Base-by-base conservation (phyloP, 2,888 invertebrate species). In the Drosophila acutilabella region DNA sequence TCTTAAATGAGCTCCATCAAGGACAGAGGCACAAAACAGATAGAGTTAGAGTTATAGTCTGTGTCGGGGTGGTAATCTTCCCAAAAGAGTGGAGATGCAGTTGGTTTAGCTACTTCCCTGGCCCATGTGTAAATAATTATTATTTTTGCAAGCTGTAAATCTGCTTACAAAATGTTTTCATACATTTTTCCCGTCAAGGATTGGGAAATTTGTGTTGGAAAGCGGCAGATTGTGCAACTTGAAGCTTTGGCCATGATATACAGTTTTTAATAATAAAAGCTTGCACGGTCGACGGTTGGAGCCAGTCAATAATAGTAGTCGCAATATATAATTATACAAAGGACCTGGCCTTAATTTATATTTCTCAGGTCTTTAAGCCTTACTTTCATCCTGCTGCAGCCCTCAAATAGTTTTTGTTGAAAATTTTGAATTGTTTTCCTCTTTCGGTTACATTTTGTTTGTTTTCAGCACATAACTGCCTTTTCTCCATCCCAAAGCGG, bases 141-240 rank as follows among this genome's bases (percentile, higher is more conserved):
- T 88, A 88, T 88, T 85, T 81, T 80, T 74, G 73, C 82, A 78
- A 82, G 82, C 88, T 88, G 88, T 87, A 87, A 87, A 89, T 89
- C 89, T 78, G 82, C 80, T 80, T 87, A 78, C 70, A 80, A 78
- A 84, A 76, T 80, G 88, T 76, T 82, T 80, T 75, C 80, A 70
- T 74, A 67, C 56, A 83, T 78, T 73, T 86, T 66, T 80, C 65
- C 45, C 50, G 10, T 2, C 33, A 36, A 36, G 13, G 36, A 36
- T 13, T 13, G 36, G 13, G 13, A 36, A 45, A 42, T 50, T 16
- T 26, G 6, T 6, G 26, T 26, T 6, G 6, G 38, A 51, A 20
- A 36, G 61, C 30, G 42, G 52, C 59, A 68, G 26, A 60, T 48
- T 64, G 51, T 69, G 73, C 57, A 52, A 51, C 60, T 73, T 41